phyloP scores from a whole-genome alignment of 2,113 vertebrate species.

The Marmota monax region DNA sequence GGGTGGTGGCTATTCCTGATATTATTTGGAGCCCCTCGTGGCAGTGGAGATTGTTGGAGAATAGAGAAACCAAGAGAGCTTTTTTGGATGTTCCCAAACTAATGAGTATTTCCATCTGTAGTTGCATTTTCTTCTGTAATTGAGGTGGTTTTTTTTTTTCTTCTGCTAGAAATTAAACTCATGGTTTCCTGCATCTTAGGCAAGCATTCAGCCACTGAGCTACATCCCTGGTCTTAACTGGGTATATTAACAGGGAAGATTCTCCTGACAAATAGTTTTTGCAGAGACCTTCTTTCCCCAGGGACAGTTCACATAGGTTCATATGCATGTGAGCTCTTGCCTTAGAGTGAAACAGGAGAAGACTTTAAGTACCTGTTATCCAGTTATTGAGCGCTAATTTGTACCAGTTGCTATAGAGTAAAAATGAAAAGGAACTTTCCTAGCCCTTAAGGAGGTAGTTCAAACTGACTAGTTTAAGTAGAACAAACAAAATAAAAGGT shows the following conservation, averaged over 20 bases:
- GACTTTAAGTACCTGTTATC: background rate
- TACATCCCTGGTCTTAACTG: background rate
- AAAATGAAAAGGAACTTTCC: slow-evolving; percentile 17
- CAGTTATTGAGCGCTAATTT: slow-evolving; percentile 17
- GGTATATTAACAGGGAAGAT: background rate
- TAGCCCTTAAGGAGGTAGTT: background rate
- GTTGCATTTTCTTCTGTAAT: background rate
- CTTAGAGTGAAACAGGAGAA: background rate
- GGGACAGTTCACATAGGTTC: background rate
- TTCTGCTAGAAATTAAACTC: too few species aligned
- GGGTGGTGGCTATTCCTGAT: background rate
- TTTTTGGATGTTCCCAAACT: background rate
- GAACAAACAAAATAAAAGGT: background rate
- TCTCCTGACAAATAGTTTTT: background rate
- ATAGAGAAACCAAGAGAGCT: background rate
- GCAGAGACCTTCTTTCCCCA: background rate
- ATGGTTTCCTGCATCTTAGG: too few species aligned
- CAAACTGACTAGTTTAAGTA: slow-evolving; percentile 23
- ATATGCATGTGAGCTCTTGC: background rate
- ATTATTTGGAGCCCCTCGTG: background rate
- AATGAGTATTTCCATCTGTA: background rate
- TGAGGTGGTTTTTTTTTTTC: background rate
- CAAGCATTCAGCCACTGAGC: background rate
- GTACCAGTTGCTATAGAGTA: background rate
- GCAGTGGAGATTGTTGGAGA: background rate